These are phyloP conservation scores for Notiomystis cincta DNA, from an alignment of 2,113 vertebrate species.

Conservation along the genomic window DNA sequence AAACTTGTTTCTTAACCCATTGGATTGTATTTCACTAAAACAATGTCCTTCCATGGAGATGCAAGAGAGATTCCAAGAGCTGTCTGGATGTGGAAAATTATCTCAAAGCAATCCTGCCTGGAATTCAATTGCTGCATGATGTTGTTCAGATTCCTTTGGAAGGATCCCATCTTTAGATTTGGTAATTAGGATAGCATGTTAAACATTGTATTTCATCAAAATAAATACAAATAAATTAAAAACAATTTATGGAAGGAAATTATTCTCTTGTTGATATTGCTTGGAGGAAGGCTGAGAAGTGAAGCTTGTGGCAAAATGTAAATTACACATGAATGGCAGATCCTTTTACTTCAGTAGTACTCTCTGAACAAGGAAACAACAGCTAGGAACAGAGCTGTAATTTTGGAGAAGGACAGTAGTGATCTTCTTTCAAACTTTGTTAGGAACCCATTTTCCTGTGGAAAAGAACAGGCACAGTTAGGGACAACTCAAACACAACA, in stretches of 20 bases:
- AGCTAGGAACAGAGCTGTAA: constrained; percentile 40
- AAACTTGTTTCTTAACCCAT: constrained; percentile 51
- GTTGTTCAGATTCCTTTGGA: neutral
- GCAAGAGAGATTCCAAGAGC: neutral
- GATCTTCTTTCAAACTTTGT: constrained; percentile 67
- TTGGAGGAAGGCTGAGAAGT: neutral
- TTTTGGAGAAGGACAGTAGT: constrained; percentile 63
- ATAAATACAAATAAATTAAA: constrained; percentile 64
- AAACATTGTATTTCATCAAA: neutral
- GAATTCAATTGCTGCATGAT: neutral
- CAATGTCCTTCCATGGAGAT: neutral
- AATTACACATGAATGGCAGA: neutral
- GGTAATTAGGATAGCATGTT: neutral
- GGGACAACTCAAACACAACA: neutral
- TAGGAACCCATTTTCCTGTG: constrained; percentile 73
- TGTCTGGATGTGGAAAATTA: neutral
- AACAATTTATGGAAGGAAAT: neutral
- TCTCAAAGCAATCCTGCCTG: neutral
- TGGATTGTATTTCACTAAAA: constrained; percentile 50
- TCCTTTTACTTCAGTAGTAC: constrained; percentile 52
- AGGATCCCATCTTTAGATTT: neutral
- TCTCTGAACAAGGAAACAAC: constrained; percentile 54
- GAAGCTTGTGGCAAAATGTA: neutral
- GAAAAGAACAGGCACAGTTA: neutral
- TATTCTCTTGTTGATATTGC: neutral